phyloP scores from a whole-genome alignment of 2,888 invertebrate species.

The Calliopum simillimum region DNA sequence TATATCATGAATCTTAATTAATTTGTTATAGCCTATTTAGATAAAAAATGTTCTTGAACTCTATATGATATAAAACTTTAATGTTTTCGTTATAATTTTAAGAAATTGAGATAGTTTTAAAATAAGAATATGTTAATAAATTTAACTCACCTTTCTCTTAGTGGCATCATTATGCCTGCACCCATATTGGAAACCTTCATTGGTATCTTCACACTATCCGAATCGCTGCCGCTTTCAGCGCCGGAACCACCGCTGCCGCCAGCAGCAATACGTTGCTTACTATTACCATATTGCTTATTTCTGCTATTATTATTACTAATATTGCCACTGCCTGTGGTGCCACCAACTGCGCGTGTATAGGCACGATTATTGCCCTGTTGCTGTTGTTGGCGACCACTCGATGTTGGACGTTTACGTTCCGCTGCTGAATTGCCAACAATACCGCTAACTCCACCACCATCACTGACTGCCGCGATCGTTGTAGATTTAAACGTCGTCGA shows the following conservation, averaged over 20 bases:
- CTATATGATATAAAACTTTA: too few relatives aligned
- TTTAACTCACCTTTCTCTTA: constrained; percentile 73
- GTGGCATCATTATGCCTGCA: constrained; percentile 62
- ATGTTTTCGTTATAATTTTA: too few relatives aligned
- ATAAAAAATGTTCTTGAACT: too few relatives aligned
- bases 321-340: constrained; percentile 49
- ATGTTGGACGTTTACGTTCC: constrained; percentile 57
- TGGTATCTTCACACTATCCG: constrained; percentile 78
- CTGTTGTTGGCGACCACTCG: constrained; percentile 59
- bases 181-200: constrained; percentile 69
- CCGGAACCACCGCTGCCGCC: constrained; percentile 60
- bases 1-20: too few relatives aligned
- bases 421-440: constrained; percentile 18
- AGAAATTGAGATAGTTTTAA: too few relatives aligned
- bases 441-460: constrained; percentile 26
- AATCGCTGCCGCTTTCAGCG: constrained; percentile 76
- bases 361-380: constrained; percentile 50
- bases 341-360: constrained; percentile 12
- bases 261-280: constrained; percentile 20
- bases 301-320: constrained; percentile 42
- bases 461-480: constrained; percentile 41
- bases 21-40: too few relatives aligned
- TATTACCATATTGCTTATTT: constrained; percentile 27
- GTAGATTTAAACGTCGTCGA: constrained; percentile 33
- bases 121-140: not conserved